A percentile compares a stretch with the other conserved stretches of the same genome.
These are phyloP conservation scores for Bergia sp. DNA, from an alignment of 92 coral and sea anemone species.

Conservation along the genomic window DNA sequence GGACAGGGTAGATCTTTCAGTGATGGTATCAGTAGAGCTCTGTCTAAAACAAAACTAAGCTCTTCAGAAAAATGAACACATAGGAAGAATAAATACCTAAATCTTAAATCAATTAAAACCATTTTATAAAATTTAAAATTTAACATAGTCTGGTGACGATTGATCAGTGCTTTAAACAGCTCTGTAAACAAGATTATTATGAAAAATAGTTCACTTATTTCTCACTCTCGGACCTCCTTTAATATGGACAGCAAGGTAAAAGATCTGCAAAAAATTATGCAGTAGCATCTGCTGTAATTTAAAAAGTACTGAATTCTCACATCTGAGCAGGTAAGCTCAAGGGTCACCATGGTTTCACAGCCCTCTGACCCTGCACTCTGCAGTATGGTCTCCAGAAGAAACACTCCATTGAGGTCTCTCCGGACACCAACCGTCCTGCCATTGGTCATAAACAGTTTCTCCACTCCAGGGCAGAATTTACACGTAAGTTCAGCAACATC, in stretches of 20 bases:
- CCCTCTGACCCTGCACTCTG: conserved; percentile 79
- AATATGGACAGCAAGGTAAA: too few relatives aligned
- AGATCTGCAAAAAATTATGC: background rate
- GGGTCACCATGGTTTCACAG: conserved; percentile 62
- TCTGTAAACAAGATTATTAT: too few relatives aligned
- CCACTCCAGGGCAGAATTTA: conserved; percentile 89
- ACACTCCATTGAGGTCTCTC: conserved; percentile 95
- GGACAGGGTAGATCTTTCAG: too few relatives aligned
- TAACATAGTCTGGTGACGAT: too few relatives aligned
- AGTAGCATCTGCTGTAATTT: background rate
- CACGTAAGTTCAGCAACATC: conserved; percentile 65
- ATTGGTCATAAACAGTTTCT: conserved; percentile 86
- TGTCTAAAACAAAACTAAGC: too few relatives aligned
- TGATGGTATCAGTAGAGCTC: too few relatives aligned
- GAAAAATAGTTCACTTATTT: too few relatives aligned
- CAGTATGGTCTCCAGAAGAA: conserved; percentile 84
- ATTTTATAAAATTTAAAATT: too few relatives aligned
- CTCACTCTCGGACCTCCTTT: background rate
- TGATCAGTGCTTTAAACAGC: too few relatives aligned
- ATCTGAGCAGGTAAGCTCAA: conserved; percentile 87
- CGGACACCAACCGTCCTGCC: conserved; percentile 84
- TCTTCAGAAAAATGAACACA: too few relatives aligned
- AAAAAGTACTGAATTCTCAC: conserved; percentile 55
- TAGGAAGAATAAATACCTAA: too few relatives aligned
- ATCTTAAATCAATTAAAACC: too few relatives aligned